Evolutionary conservation across 2,888 invertebrate genomes (phyloP).

Genomic region (Drosophila recens): DNA sequence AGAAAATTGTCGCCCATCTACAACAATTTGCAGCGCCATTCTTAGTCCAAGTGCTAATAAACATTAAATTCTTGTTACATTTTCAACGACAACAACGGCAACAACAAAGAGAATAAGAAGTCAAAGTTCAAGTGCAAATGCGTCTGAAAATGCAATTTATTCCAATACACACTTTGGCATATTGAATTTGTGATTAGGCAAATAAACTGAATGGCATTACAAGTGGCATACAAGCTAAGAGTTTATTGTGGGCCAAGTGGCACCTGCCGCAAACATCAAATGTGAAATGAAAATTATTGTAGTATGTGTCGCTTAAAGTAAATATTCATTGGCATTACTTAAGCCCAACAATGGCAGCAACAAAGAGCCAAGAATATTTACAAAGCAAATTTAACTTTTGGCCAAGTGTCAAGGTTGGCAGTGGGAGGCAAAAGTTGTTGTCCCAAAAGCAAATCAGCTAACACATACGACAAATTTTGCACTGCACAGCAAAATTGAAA

Average conservation of each 20-base stretch:
- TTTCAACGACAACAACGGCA: conserved; percentile 15
- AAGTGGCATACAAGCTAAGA: conserved; percentile 61
- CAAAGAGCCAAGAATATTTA: conserved; percentile 42
- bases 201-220: conserved; percentile 76
- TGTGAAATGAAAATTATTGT: conserved; percentile 26
- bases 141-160: conserved; percentile 67
- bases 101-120: conserved; percentile 21
- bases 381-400: conserved; percentile 55
- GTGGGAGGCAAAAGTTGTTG: conserved; percentile 6
- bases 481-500: conserved; percentile 40
- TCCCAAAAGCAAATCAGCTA: conserved; percentile 35
- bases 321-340: conserved; percentile 76
- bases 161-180: conserved; percentile 78
- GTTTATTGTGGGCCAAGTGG: conserved; percentile 51
- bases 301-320: conserved; percentile 67
- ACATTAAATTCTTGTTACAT: conserved; percentile 41
- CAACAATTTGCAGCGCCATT: conserved; percentile 41
- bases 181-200: conserved; percentile 82
- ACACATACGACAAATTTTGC: conserved; percentile 20
- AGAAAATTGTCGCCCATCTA: conserved; percentile 30
- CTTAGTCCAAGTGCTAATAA: conserved; percentile 47
- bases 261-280: conserved; percentile 19
- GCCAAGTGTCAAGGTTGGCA: conserved; percentile 33
- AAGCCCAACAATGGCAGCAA: conserved; percentile 44
- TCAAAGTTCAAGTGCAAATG: conserved; percentile 52